Conservation (phyloP, 2,888 invertebrate genomes). For the Leptothorax acervorum region DNA sequence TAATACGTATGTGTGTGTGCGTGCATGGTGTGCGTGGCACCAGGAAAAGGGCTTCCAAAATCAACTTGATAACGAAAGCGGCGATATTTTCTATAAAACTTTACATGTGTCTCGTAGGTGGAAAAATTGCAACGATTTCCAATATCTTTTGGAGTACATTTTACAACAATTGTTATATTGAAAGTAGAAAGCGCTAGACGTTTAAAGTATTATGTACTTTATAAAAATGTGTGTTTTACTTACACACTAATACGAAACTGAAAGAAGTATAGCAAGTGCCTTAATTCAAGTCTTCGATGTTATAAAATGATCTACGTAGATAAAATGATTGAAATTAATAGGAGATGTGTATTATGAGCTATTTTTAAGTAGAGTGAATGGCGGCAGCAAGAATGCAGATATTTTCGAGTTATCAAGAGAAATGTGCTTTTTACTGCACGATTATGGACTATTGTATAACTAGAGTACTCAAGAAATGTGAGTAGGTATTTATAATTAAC, state of each 20-base stretch:
- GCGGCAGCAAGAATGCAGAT: not conserved
- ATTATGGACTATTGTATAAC: constrained; percentile 38
- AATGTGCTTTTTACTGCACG: not conserved
- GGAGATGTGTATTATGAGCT: not conserved
- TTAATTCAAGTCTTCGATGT: constrained; percentile 14
- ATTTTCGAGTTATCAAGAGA: not conserved
- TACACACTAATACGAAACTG: not conserved
- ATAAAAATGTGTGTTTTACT: constrained; percentile 1
- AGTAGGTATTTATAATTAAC: constrained; percentile 45
- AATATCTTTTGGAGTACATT: constrained; percentile 33
- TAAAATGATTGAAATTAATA: not conserved
- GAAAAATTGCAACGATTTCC: constrained; percentile 29
- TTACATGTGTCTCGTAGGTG: constrained; percentile 60
- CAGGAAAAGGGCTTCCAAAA: constrained; percentile 72
- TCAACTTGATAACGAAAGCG: constrained; percentile 42
- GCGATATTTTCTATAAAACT: constrained; percentile 73
- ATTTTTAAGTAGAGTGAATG: constrained; percentile 2
- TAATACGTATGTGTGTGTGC: not conserved
- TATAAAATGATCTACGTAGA: not conserved
- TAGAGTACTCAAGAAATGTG: constrained; percentile 32
- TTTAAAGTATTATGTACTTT: constrained; percentile 31
- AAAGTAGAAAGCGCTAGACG: not conserved
- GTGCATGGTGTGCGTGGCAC: not conserved
- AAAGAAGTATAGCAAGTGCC: constrained; percentile 31
- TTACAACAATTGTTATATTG: constrained; percentile 33